phyloP scores from a whole-genome alignment of 2,797 vertebrate genomes.

The Sciurus carolinensis region DNA sequence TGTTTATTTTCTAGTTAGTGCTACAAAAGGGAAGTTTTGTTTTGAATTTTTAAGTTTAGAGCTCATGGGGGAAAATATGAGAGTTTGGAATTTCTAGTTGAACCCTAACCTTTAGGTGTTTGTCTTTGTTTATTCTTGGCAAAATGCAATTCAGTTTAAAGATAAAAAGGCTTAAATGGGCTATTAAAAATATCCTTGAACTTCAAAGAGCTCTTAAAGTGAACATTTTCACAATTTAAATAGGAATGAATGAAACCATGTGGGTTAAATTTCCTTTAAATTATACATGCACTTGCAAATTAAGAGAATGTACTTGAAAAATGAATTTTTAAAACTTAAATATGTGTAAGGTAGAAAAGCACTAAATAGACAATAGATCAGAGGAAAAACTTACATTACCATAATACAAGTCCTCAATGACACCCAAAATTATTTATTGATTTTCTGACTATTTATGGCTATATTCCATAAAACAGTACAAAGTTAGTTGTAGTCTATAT shows the following conservation, averaged over 20 bases:
- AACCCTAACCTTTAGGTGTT: constrained; percentile 73
- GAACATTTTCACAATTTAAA: constrained; percentile 75
- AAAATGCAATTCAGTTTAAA: constrained; percentile 69
- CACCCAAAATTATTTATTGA: constrained; percentile 31
- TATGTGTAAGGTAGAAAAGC: constrained; percentile 28
- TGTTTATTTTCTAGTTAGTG: background rate
- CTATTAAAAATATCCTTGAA: constrained; percentile 73
- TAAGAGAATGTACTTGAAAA: constrained; percentile 46
- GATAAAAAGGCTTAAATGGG: constrained; percentile 71
- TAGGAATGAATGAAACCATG: constrained; percentile 73
- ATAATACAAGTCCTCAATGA: background rate
- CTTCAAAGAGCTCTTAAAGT: constrained; percentile 73
- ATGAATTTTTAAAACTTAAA: constrained; percentile 57
- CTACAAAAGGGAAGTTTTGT: background rate
- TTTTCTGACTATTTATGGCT: background rate
- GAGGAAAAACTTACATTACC: background rate
- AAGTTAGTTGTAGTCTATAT: background rate
- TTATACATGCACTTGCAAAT: constrained; percentile 62
- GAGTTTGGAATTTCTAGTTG: constrained; percentile 50
- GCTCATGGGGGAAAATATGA: constrained; percentile 6
- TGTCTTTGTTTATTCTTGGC: constrained; percentile 76
- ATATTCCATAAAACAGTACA: background rate
- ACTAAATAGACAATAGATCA: background rate
- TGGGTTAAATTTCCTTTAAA: constrained; percentile 63
- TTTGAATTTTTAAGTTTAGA: constrained; percentile 52